Conservation (phyloP, 2,888 invertebrate genomes). For the Agrochola lychnidis region DNA sequence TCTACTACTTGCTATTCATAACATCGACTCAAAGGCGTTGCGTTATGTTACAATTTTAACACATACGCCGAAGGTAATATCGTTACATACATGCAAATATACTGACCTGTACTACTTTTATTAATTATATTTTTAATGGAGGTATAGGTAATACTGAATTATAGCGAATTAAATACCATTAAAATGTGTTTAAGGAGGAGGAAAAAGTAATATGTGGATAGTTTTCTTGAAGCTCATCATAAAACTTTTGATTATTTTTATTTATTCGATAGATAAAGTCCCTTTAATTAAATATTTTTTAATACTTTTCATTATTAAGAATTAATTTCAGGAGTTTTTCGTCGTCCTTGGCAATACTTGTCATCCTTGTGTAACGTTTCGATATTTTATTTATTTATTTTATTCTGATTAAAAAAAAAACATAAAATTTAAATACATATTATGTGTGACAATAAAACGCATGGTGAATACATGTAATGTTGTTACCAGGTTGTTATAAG, state of each 20-base stretch:
- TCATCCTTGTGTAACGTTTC: not conserved
- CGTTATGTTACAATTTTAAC: conserved; percentile 42
- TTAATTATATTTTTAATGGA: not conserved
- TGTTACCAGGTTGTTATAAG: conserved; percentile 23
- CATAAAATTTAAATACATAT: not conserved
- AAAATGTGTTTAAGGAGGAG: not conserved
- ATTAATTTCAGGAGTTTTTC: not conserved
- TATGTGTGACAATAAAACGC: conserved; percentile 13
- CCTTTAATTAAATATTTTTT: not conserved
- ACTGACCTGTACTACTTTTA: conserved; percentile 7
- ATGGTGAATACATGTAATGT: conserved; percentile 20
- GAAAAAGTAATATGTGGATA: not conserved
- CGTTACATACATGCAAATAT: conserved; percentile 16
- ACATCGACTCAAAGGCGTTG: conserved; percentile 42
- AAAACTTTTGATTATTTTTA: not conserved
- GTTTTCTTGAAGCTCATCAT: not conserved
- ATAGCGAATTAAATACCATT: not conserved
- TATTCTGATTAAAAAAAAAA: not conserved
- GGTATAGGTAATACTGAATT: not conserved
- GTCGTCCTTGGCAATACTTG: not conserved
- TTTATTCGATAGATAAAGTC: not conserved
- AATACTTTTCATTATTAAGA: not conserved
- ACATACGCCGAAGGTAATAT: conserved; percentile 46
- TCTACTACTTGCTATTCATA: conserved; percentile 52
- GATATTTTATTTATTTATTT: not conserved